Base-by-base conservation (phyloP, 1,140 invertebrate species). In the Littorina saxatilis region DNA sequence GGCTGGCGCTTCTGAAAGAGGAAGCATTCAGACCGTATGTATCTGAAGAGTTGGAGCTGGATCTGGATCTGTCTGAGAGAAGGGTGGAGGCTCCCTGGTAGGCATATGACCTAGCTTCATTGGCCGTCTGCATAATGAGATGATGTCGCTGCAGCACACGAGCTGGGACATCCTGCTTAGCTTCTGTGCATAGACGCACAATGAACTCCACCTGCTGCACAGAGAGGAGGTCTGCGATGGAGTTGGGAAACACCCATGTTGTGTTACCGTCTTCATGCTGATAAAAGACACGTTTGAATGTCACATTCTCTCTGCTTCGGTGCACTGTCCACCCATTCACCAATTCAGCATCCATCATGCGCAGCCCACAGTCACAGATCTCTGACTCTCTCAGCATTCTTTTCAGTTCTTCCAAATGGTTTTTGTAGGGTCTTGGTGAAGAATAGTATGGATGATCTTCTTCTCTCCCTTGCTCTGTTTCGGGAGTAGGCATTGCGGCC, bases 261-360 rank as follows among this genome's bases (percentile, higher is more conserved):
- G 74, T 76, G 50, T 76, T 76, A 20, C 74, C 74, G n/a, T 76
- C 55, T 39, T 76, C 74, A 29, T 76, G 74, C 29, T 76, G 74
- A 37, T 58, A 76, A 15, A 76, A 76, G 11, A 76, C 74, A 13
- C 74, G 74, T 20, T 58, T 58, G 40, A n/a, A 58, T 27, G 74
- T 37, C 27, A 7, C 55, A 13, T 52, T 15, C 50, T 76, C 74
- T 50, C 74, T 23, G 37, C 74, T 76, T 5, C 74, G 74, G 27
- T 76, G 74, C 50, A 76, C 74, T 35, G 74, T 76, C 74, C 74
- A 76, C 11, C 74, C 74, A 27, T 37, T 27, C 35, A 27, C 74
- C 4, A 76, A 39, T 13, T 76, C 74, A 29, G 74, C 74, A 32
- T 76, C 74, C 74, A 76, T 37, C 74, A 76, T 76, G 29, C 74